Evolutionary conservation across 1,140 invertebrate species (phyloP).

Genomic region (Antheraea mylitta): DNA sequence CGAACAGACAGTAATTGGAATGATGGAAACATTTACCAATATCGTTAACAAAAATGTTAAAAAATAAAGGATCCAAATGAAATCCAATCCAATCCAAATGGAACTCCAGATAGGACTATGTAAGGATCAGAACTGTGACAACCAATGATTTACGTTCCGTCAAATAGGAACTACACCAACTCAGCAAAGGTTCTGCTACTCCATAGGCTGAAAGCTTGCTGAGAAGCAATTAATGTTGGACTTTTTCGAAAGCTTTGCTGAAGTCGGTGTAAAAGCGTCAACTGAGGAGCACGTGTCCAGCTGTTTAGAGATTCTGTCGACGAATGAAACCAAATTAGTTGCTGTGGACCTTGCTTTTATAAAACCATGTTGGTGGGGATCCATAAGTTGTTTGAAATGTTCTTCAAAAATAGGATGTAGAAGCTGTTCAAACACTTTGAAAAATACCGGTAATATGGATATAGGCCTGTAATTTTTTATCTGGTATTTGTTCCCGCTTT

Average conservation of each 20-base stretch:
- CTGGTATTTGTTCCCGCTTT: conserved; percentile 7
- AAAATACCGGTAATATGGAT: background rate
- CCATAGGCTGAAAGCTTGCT: conserved; percentile 13
- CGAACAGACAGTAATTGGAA: too few species aligned
- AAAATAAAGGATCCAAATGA: too few species aligned
- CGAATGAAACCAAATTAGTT: conserved; percentile 20
- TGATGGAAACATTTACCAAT: too few species aligned
- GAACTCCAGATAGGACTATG: too few species aligned
- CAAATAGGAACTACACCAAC: too few species aligned
- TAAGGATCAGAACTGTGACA: too few species aligned
- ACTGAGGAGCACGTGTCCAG: background rate
- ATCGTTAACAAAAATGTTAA: too few species aligned
- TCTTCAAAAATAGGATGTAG: background rate
- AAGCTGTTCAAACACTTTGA: background rate
- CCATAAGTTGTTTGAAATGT: background rate
- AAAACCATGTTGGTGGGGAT: conserved; percentile 20
- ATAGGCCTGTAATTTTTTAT: conserved; percentile 8
- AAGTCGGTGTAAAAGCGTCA: conserved; percentile 14
- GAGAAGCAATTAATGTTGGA: conserved; percentile 22
- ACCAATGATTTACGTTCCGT: too few species aligned
- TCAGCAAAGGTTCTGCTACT: too few species aligned
- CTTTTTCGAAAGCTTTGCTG: conserved; percentile 19
- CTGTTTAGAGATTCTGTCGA: conserved; percentile 8
- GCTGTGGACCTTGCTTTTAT: conserved; percentile 17
- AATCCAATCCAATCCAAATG: too few species aligned